Evolutionary conservation across 2,113 vertebrate species (phyloP), one percentile per base, ranked within the genome.

Genomic region (Oxygymnocypris stewartii): DNA sequence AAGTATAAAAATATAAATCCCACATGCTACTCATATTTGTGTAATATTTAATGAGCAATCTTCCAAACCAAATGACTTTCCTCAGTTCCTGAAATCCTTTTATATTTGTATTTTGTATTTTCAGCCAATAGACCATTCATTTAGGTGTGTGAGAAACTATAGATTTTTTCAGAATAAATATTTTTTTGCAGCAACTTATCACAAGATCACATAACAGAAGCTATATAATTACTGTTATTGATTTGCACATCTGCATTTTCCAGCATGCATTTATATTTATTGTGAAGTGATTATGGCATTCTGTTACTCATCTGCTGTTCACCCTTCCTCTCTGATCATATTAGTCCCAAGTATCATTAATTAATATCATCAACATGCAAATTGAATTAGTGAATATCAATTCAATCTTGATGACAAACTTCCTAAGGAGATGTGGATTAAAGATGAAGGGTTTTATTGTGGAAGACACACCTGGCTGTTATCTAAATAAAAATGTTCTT

Each of bases 251-350:
- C 81, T 35, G 81, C 28, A 44, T 71, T 71, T 71, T 35, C 65
- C 40, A 31, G 59, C 59, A 67, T 11, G n/a, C 79, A 81, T 81
- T 67, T 61, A 80, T 80, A 61, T 80, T 80, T 81, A 82, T 82
- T 51, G 44, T 71, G 42, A n/a, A 35, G 80, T 71, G 80, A 82
- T 82, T 82, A 82, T 71, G 63, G 80, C 25, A 82, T 82, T 82
- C 44, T 71, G 80, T 82, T 82, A 71, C 44, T 51, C 42, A 82
- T 82, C 65, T 12, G 44, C 20, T 78, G 25, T 35, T 7, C 47
- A 51, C 44, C 44, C 63, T 82, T 82, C 80, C 63, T 82, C 63
- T 82, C 42, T 49, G 63, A 82, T 71, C 28, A 35, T 35, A 71
- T 82, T 82, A 82, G 80, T 82, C 11, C 28, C 31, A 71, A 51